A percentile compares a stretch with the other conserved stretches of the same genome.
Evolutionary conservation across 1,140 invertebrate species (phyloP).

Genomic region (Drosophila tristis): DNA sequence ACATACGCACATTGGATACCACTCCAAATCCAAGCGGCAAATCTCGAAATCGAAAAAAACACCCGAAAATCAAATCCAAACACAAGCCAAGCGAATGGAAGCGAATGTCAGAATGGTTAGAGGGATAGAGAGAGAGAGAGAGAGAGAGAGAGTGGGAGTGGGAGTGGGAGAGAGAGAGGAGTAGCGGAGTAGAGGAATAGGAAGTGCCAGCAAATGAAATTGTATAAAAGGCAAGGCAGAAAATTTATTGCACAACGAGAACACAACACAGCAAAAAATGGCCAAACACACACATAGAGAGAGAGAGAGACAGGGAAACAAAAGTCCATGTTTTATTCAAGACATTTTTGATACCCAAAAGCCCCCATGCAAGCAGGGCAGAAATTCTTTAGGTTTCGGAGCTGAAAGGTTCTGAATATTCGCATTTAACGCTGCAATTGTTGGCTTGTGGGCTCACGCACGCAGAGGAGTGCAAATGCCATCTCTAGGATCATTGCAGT

Average conservation of each 20-base stretch:
- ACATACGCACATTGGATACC: constrained; percentile 1
- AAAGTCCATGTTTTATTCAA: constrained; percentile 14
- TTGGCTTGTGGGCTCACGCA: too few relatives aligned
- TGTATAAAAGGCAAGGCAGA: constrained; percentile 80
- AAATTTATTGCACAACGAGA: constrained; percentile 75
- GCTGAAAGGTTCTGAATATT: neutral
- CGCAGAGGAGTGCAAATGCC: too few relatives aligned
- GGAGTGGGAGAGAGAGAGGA: neutral
- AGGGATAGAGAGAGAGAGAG: neutral
- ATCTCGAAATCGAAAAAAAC: constrained; percentile 73
- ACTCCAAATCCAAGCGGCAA: constrained; percentile 67
- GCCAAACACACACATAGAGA: constrained; percentile 27
- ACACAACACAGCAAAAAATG: constrained; percentile 63
- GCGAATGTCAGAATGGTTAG: constrained; percentile 7
- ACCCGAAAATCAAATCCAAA: constrained; percentile 77
- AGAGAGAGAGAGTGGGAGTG: neutral
- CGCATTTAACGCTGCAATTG: too few relatives aligned
- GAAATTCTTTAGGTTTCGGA: neutral
- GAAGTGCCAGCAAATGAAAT: constrained; percentile 73
- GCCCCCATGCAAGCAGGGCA: too few relatives aligned
- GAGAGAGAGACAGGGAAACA: constrained; percentile 6
- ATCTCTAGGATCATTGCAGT: too few relatives aligned
- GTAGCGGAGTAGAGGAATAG: neutral
- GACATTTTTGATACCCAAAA: constrained; percentile 38
- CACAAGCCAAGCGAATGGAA: constrained; percentile 73